These are phyloP conservation scores for Coryphaenoides rupestris DNA, from an alignment of 2,113 vertebrate species.

Conservation along the genomic window DNA sequence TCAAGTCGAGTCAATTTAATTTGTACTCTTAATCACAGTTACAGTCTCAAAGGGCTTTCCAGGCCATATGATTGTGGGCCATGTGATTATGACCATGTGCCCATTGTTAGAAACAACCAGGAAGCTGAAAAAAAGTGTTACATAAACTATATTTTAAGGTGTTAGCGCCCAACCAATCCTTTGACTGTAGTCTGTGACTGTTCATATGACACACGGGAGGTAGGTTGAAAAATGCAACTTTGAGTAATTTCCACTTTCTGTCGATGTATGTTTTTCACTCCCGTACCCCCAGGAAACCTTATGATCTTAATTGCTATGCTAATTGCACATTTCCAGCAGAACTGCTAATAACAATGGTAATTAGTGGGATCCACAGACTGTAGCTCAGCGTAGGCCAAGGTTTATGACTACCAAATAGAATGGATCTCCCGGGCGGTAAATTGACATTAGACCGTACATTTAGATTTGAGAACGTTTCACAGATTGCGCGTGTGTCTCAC, in stretches of 20 bases:
- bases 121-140: slow-evolving; percentile 9
- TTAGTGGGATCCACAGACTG: slow-evolving; percentile 44
- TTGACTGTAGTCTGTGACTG: slow-evolving; percentile 9
- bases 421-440: slow-evolving; percentile 32
- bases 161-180: slow-evolving; percentile 22
- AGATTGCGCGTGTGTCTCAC: slow-evolving; percentile 16
- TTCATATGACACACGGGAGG: too few species aligned
- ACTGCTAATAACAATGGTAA: slow-evolving; percentile 61
- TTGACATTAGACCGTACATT: slow-evolving; percentile 22
- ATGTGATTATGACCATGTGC: too few species aligned
- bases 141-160: background rate
- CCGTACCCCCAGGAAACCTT: slow-evolving; percentile 26
- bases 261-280: too few species aligned
- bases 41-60: too few species aligned
- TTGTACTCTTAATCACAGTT: too few species aligned
- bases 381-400: slow-evolving; percentile 35
- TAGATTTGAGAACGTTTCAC: slow-evolving; percentile 28
- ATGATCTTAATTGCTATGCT: slow-evolving; percentile 48
- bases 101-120: background rate
- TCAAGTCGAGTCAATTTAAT: too few species aligned
- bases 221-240: slow-evolving; percentile 18
- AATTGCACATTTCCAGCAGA: slow-evolving; percentile 43
- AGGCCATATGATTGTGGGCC: too few species aligned
- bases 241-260: slow-evolving; percentile 17
- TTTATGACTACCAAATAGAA: slow-evolving; percentile 34